Evolutionary conservation across 1,140 invertebrate genomes (phyloP).

Genomic region (Ruditapes philippinarum): DNA sequence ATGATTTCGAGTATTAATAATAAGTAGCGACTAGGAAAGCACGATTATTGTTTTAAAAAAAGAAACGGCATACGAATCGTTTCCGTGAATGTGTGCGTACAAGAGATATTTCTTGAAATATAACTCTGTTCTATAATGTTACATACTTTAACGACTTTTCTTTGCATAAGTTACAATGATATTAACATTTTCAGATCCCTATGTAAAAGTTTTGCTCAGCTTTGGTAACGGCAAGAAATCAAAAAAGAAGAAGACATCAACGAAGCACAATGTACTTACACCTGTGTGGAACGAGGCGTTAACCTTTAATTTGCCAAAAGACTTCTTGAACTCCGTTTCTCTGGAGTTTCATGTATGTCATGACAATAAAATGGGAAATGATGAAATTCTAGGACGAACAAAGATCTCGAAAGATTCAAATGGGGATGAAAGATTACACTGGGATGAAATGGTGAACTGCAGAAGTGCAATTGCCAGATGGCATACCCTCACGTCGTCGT

Average conservation of each 20-base stretch:
- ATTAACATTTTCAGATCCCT: conserved; percentile 89
- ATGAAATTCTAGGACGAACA: conserved; percentile 83
- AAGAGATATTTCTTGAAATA: too few relatives aligned
- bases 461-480: conserved; percentile 75
- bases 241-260: conserved; percentile 85
- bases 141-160: neutral
- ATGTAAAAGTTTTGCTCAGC: conserved; percentile 82
- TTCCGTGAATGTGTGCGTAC: too few relatives aligned
- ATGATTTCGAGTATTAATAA: too few relatives aligned
- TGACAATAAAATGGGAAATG: conserved; percentile 84
- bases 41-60: too few relatives aligned
- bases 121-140: neutral
- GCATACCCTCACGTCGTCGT: too few relatives aligned
- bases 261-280: conserved; percentile 74
- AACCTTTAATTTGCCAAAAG: conserved; percentile 84
- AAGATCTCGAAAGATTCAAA: conserved; percentile 74
- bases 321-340: conserved; percentile 72
- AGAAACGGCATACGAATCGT: too few relatives aligned
- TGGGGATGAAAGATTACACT: conserved; percentile 81
- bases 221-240: conserved; percentile 89
- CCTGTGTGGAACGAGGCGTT: conserved; percentile 83
- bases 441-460: conserved; percentile 79
- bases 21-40: too few relatives aligned
- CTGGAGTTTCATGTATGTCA: conserved; percentile 82
- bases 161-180: too few relatives aligned